Evolutionary conservation across 2,797 vertebrate species (phyloP).

Genomic region (Taenioides sp.): DNA sequence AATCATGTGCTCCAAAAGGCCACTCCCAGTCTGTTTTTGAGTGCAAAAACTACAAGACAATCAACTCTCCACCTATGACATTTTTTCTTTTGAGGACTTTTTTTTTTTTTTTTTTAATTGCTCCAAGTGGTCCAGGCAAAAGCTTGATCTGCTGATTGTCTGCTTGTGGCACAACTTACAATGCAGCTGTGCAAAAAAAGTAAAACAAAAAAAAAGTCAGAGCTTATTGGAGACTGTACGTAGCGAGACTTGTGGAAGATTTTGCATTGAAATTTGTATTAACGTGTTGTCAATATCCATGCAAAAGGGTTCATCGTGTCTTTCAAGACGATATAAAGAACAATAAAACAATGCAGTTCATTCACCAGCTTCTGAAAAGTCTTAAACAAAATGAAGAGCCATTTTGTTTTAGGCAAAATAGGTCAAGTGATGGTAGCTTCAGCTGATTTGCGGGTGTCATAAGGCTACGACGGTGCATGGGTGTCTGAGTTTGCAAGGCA

Average conservation of each 20-base stretch:
- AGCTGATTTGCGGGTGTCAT: conserved; percentile 83
- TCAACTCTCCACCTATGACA: conserved; percentile 64
- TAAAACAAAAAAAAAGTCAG: conserved; percentile 48
- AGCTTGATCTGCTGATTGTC: conserved; percentile 76
- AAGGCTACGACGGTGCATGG: conserved; percentile 97
- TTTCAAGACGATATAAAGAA: conserved; percentile 49
- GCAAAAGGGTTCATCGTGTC: conserved; percentile 49
- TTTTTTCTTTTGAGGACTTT: conserved; percentile 78
- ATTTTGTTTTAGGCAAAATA: conserved; percentile 65
- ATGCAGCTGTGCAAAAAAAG: conserved; percentile 55
- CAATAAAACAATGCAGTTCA: conserved; percentile 57
- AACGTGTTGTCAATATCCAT: conserved; percentile 45
- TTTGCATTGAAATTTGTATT: conserved; percentile 49
- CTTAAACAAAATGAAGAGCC: conserved; percentile 42
- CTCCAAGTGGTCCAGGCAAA: conserved; percentile 69
- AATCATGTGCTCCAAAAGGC: conserved; percentile 47
- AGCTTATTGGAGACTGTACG: conserved; percentile 71
- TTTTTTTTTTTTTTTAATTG: conserved; percentile 72
- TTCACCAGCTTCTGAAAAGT: conserved; percentile 70
- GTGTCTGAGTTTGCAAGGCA: conserved; percentile 98
- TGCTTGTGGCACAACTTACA: conserved; percentile 46
- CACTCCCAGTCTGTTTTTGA: conserved; percentile 54
- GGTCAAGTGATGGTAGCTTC: conserved; percentile 68
- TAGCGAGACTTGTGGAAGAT: conserved; percentile 48
- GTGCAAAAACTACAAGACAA: conserved; percentile 75